Percentiles rank a stretch among this genome's conserved stretches.
Conservation (phyloP, 2,888 invertebrate species). For the Parnassius mnemosyne region DNA sequence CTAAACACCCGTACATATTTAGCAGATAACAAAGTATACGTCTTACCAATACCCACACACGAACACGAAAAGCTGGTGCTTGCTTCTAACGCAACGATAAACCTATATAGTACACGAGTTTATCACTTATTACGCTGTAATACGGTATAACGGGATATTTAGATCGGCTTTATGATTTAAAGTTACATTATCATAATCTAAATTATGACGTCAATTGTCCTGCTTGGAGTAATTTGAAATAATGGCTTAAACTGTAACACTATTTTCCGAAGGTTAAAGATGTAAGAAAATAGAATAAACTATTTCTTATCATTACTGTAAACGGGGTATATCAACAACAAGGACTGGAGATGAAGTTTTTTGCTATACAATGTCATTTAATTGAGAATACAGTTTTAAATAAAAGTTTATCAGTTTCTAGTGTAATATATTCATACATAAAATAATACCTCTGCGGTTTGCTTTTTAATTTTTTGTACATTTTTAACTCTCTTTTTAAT, state of each 20-base stretch:
- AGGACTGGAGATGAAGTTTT: too few relatives aligned
- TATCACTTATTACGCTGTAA: conserved; percentile 30
- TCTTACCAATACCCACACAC: conserved; percentile 39
- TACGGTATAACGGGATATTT: conserved; percentile 35
- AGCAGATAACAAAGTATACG: conserved; percentile 25
- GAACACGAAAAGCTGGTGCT: conserved; percentile 36
- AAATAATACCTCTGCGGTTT: too few relatives aligned
- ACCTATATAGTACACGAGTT: conserved; percentile 30
- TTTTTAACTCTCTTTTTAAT: too few relatives aligned
- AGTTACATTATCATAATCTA: conserved; percentile 46
- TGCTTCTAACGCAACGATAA: conserved; percentile 30
- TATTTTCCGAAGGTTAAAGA: conserved; percentile 7
- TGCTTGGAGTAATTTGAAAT: conserved; percentile 26
- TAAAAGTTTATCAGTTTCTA: too few relatives aligned
- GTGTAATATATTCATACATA: too few relatives aligned
- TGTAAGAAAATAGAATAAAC: conserved; percentile 3
- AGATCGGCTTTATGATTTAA: conserved; percentile 29
- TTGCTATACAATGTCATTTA: too few relatives aligned
- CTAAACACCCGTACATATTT: too few relatives aligned
- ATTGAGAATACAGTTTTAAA: too few relatives aligned
- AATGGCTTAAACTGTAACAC: conserved; percentile 18
- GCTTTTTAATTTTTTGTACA: too few relatives aligned
- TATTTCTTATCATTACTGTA: not conserved
- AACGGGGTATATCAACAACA: too few relatives aligned
- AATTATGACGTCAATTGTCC: conserved; percentile 59